Conservation (phyloP, 2,113 vertebrate species). For the Lontra canadensis region DNA sequence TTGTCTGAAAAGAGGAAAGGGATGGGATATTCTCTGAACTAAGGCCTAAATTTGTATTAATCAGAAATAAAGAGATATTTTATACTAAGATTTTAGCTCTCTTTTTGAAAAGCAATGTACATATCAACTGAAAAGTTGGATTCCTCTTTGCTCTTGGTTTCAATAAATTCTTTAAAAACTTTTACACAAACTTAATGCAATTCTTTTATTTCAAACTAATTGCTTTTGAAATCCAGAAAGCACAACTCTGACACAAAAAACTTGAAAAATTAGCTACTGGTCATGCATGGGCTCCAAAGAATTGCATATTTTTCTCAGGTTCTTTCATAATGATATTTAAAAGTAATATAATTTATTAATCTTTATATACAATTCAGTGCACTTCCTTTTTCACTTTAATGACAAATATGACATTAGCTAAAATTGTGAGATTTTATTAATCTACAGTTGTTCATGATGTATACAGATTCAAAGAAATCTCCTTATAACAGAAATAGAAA, state of each 20-base stretch:
- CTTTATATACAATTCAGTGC: conserved; percentile 42
- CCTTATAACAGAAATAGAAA: not conserved
- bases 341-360: conserved; percentile 56
- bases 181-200: not conserved
- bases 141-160: not conserved
- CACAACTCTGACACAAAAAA: conserved; percentile 64
- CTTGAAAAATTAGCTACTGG: conserved; percentile 68
- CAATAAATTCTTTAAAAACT: conserved; percentile 40
- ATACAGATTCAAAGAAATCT: not conserved
- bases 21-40: not conserved
- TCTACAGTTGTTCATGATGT: conserved; percentile 49
- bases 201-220: conserved; percentile 71
- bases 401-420: conserved; percentile 32
- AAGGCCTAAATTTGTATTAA: not conserved
- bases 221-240: conserved; percentile 54
- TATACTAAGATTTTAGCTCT: not conserved
- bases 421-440: conserved; percentile 48
- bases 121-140: not conserved
- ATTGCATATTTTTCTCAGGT: conserved; percentile 31
- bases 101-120: not conserved
- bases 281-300: conserved; percentile 58
- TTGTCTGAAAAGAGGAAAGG: not conserved
- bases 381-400: conserved; percentile 62
- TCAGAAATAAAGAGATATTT: not conserved
- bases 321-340: conserved; percentile 56